Evolutionary conservation across 2,113 vertebrate genomes (phyloP).

Genomic region (Malurus elegans): DNA sequence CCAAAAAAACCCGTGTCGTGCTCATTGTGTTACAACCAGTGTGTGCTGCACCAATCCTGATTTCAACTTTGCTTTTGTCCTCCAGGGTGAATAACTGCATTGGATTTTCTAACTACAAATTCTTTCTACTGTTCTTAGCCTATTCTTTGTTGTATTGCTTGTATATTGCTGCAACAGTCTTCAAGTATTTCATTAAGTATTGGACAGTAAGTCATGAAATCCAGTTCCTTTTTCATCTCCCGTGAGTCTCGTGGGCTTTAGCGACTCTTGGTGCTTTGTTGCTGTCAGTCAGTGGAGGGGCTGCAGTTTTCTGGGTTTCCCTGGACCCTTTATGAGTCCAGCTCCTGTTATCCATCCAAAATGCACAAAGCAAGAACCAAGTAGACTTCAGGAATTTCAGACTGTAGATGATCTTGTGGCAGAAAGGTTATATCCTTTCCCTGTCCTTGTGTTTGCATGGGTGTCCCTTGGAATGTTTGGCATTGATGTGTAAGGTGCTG

Average conservation of each 20-base stretch:
- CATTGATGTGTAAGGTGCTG: not conserved
- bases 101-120: slow-evolving; percentile 99
- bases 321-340: not conserved
- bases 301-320: not conserved
- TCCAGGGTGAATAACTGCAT: slow-evolving; percentile 98
- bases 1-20: accelerated
- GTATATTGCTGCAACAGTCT: slow-evolving; percentile 90
- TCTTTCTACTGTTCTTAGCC: slow-evolving; percentile 94
- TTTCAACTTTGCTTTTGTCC: slow-evolving; percentile 60
- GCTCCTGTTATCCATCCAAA: not conserved
- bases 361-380: not conserved
- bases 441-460: not conserved
- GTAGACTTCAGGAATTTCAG: not conserved
- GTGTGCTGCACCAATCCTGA: slow-evolving; percentile 7
- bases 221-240: not conserved
- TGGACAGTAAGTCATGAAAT: slow-evolving; percentile 88
- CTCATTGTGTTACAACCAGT: not conserved
- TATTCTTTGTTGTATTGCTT: slow-evolving; percentile 95
- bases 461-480: not conserved
- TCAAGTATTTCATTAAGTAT: slow-evolving; percentile 96
- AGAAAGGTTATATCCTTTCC: not conserved
- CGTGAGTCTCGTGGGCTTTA: not conserved
- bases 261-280: not conserved
- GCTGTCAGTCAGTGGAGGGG: not conserved
- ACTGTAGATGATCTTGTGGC: not conserved